phyloP scores from a whole-genome alignment of 1,140 invertebrate genomes.

The Meloidogyne hapla region DNA sequence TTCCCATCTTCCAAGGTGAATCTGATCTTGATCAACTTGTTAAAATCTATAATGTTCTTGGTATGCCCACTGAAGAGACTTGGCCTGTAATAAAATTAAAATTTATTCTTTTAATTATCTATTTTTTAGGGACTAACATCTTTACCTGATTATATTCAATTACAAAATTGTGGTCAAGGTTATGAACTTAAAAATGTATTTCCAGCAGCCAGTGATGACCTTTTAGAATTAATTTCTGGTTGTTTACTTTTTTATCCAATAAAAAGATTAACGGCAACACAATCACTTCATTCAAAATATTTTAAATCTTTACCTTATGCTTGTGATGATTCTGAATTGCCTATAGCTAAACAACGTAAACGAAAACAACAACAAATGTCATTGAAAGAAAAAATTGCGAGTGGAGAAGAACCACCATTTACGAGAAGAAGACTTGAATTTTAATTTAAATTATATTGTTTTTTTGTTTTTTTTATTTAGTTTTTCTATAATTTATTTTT shows the following conservation, averaged over 20 bases:
- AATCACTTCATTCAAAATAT: constrained; percentile 54
- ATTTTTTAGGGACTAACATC: constrained; percentile 74
- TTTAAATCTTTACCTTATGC: constrained; percentile 53
- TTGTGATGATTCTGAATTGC: constrained; percentile 58
- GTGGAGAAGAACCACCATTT: constrained; percentile 31
- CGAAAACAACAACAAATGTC: constrained; percentile 26
- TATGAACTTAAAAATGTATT: constrained; percentile 80
- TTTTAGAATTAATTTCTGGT: constrained; percentile 79
- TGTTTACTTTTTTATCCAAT: constrained; percentile 82
- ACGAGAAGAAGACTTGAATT: constrained; percentile 33
- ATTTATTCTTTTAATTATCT: constrained; percentile 30
- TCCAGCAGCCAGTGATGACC: constrained; percentile 87
- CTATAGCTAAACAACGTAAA: constrained; percentile 27
- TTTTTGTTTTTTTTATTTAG: background rate
- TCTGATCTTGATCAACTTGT: constrained; percentile 92
- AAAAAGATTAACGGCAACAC: constrained; percentile 72
- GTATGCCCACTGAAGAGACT: constrained; percentile 84
- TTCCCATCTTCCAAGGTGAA: constrained; percentile 91
- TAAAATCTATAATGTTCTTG: constrained; percentile 86
- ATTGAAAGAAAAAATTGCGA: constrained; percentile 12
- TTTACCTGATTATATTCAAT: constrained; percentile 87
- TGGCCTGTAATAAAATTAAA: constrained; percentile 75
- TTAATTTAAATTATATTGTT: background rate
- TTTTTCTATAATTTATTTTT: background rate
- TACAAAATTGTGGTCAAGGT: constrained; percentile 77